A percentile compares a stretch with the other conserved stretches of the same genome.
Evolutionary conservation across 1,140 invertebrate genomes (phyloP).

Genomic region (Ceratoteleas bidentatus): DNA sequence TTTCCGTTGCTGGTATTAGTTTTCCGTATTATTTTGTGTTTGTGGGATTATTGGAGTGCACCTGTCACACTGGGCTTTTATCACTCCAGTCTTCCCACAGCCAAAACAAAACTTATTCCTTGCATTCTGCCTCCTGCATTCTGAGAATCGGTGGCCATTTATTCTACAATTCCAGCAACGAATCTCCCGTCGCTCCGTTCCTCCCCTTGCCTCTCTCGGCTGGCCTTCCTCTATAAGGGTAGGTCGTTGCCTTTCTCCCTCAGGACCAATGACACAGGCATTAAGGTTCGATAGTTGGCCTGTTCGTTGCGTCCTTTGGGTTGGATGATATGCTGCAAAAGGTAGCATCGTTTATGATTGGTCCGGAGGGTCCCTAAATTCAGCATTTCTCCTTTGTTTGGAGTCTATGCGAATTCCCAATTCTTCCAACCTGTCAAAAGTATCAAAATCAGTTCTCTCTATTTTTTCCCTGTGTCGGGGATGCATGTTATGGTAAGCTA

Average conservation of each 20-base stretch:
- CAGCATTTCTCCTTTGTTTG: background rate
- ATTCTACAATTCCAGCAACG: background rate
- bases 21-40: conserved; percentile 2
- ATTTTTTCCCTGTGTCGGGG: conserved; percentile 18
- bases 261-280: background rate
- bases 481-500: conserved; percentile 16
- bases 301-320: no score
- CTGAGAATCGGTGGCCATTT: background rate
- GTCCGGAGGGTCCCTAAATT: background rate
- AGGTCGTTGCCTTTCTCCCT: background rate
- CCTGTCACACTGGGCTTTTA: background rate
- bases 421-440: conserved; percentile 23
- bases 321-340: background rate
- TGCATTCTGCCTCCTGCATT: background rate
- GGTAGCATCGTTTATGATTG: background rate
- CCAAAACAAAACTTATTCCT: conserved; percentile 1
- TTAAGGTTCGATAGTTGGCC: no score
- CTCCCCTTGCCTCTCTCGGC: no score
- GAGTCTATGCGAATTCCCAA: conserved; percentile 17
- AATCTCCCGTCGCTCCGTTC: background rate
- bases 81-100: background rate
- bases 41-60: background rate
- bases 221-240: no score
- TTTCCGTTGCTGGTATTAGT: background rate
- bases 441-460: background rate